Conservation (phyloP, 2,888 invertebrate genomes). For the Epicampocera succincta region DNA sequence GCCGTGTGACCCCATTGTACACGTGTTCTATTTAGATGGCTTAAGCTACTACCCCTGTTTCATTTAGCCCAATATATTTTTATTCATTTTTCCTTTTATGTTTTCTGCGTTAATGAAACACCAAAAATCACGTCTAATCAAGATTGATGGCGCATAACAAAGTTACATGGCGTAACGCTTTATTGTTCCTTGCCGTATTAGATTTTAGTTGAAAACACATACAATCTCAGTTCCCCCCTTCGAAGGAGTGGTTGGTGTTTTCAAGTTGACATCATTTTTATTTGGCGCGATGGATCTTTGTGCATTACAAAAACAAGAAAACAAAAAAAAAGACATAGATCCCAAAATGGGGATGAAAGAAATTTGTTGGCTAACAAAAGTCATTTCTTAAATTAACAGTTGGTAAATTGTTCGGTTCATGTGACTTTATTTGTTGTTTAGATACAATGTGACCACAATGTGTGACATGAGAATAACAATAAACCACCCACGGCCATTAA, state of each 20-base stretch:
- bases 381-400: conserved; percentile 57
- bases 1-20: conserved; percentile 41
- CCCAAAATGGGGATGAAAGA: conserved; percentile 5
- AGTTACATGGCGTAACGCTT: conserved; percentile 73
- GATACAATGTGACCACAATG: conserved; percentile 39
- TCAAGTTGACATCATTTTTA: conserved; percentile 51
- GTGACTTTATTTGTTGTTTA: conserved; percentile 42
- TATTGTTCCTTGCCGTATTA: conserved; percentile 35
- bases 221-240: conserved; percentile 58
- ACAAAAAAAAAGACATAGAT: not conserved
- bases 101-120: conserved; percentile 57
- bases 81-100: conserved; percentile 19
- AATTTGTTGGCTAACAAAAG: conserved; percentile 48
- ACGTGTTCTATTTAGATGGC: conserved; percentile 51
- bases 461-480: conserved; percentile 31
- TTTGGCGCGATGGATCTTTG: too few species aligned
- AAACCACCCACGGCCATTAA: conserved; percentile 48
- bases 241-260: not conserved
- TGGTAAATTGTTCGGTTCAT: conserved; percentile 41
- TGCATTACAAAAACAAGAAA: too few species aligned
- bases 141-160: conserved; percentile 81
- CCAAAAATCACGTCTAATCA: conserved; percentile 81
- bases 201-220: conserved; percentile 41
- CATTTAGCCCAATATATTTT: conserved; percentile 13
- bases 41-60: conserved; percentile 47